These are phyloP conservation scores for Eretmocerus hayati DNA, from an alignment of 2,888 invertebrate species.

Conservation along the genomic window DNA sequence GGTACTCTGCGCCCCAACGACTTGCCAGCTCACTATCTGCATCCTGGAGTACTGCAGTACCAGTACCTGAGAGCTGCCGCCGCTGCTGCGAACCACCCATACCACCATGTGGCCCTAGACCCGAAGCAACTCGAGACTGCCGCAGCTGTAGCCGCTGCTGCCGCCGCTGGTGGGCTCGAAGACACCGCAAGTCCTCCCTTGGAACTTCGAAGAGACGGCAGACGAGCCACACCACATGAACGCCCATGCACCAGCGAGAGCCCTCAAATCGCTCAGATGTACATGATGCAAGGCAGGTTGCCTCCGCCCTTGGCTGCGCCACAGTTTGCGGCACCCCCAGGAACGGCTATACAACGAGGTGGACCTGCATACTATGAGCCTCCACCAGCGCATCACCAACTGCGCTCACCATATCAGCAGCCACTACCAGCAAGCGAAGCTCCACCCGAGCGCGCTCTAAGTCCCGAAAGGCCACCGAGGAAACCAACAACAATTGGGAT, in stretches of 20 bases:
- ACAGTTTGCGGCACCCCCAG: constrained; percentile 41
- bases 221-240: constrained; percentile 48
- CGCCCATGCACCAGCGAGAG: constrained; percentile 64
- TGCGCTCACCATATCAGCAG: constrained; percentile 42
- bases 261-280: constrained; percentile 63
- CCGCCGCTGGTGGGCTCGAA: constrained; percentile 53
- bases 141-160: too few relatives aligned
- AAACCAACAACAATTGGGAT: constrained; percentile 52
- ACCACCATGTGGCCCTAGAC: constrained; percentile 50
- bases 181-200: constrained; percentile 65
- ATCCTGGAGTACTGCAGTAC: constrained; percentile 51
- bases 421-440: constrained; percentile 43
- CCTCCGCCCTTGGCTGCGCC: constrained; percentile 34
- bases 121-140: constrained; percentile 42
- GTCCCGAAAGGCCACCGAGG: constrained; percentile 54
- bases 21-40: constrained; percentile 52
- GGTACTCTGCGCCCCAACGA: constrained; percentile 45
- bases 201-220: constrained; percentile 59
- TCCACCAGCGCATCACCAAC: constrained; percentile 55
- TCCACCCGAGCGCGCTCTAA: constrained; percentile 47
- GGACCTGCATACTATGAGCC: constrained; percentile 54
- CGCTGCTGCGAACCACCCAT: too few relatives aligned
- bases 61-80: constrained; percentile 54
- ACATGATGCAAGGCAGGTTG: constrained; percentile 50
- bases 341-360: constrained; percentile 37